These are phyloP conservation scores for Habropoda laboriosa DNA, from an alignment of 1,140 invertebrate genomes.

Conservation along the genomic window DNA sequence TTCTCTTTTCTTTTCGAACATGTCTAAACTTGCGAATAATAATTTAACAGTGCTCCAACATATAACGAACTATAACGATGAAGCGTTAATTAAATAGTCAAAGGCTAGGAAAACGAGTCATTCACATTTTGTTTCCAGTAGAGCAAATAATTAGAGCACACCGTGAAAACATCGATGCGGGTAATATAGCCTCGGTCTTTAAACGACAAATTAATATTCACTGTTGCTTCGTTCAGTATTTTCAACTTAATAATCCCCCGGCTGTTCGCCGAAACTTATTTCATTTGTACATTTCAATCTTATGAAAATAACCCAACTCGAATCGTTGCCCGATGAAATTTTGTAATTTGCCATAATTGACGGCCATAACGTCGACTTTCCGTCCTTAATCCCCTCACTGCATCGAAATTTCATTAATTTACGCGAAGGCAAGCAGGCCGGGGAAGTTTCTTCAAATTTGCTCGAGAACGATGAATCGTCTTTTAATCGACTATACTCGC, in stretches of 20 bases:
- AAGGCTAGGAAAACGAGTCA: neutral
- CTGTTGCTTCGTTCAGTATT: slow-evolving; percentile 25
- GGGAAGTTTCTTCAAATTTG: neutral
- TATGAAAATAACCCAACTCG: neutral
- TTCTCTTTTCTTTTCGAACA: neutral
- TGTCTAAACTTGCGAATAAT: neutral
- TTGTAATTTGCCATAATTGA: neutral
- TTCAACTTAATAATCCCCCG: slow-evolving; percentile 21
- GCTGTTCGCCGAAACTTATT: neutral
- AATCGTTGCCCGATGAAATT: neutral
- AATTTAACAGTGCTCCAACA: neutral
- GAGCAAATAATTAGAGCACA: slow-evolving; percentile 6
- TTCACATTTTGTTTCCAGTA: neutral
- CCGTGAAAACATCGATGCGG: neutral
- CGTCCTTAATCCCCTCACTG: neutral
- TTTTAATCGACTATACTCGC: too few species aligned
- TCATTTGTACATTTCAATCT: neutral
- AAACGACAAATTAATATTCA: neutral
- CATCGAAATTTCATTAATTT: neutral
- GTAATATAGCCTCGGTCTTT: neutral
- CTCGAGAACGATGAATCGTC: too few species aligned
- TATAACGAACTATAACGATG: neutral
- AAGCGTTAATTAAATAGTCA: slow-evolving; percentile 1
- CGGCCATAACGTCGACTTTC: neutral
- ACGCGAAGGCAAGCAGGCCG: neutral